Evolutionary conservation across 1,140 invertebrate species (phyloP).

Genomic region (Meloidogyne exigua): DNA sequence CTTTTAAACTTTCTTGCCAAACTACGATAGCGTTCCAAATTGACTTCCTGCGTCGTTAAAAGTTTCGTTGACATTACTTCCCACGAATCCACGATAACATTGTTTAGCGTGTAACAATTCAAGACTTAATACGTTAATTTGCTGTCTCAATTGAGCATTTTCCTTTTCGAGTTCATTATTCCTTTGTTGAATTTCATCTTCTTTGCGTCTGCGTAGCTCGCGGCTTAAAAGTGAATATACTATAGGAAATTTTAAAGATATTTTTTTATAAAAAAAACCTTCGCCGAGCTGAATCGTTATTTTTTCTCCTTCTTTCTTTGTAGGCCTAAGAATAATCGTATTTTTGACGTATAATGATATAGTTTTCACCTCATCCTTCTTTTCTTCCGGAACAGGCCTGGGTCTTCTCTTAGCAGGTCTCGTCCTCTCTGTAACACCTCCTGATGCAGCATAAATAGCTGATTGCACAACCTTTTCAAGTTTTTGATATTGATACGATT

Average conservation of each 20-base stretch:
- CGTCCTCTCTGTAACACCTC: background rate
- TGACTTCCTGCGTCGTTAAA: background rate
- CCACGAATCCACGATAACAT: background rate
- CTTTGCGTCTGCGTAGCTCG: constrained; percentile 11
- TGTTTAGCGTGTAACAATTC: background rate
- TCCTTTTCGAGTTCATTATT: constrained; percentile 16
- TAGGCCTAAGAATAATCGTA: constrained; percentile 6
- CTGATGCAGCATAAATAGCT: constrained; percentile 2
- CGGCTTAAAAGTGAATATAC: background rate
- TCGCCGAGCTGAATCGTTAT: constrained; percentile 15
- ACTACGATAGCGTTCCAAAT: background rate
- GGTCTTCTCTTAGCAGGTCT: constrained; percentile 11
- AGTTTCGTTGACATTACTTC: background rate
- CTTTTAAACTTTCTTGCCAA: background rate
- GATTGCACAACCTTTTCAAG: constrained; percentile 15
- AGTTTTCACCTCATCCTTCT: constrained; percentile 16
- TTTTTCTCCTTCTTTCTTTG: constrained; percentile 17
- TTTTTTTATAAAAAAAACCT: background rate
- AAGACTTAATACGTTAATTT: background rate
- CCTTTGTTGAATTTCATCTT: constrained; percentile 14
- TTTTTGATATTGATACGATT: background rate
- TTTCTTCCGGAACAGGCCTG: constrained; percentile 20
- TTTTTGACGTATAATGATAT: background rate
- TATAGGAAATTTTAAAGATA: background rate
- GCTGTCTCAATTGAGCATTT: background rate